Conservation (phyloP, 2,113 vertebrate genomes). For the Ceuthmochares aereus region DNA sequence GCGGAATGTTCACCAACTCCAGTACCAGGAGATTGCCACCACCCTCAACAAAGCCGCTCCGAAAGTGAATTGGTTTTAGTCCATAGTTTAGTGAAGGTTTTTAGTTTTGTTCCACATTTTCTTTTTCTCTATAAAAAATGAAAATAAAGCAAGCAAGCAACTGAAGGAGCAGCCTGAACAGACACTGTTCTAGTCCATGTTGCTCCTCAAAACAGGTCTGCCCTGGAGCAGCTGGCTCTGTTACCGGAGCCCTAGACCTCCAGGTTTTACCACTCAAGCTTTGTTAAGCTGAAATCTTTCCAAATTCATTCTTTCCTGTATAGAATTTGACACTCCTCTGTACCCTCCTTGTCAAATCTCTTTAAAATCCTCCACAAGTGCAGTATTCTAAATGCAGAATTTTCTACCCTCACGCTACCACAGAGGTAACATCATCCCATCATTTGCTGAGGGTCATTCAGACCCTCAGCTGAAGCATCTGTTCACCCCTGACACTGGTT, state of each 20-base stretch:
- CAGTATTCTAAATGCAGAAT: neutral
- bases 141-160: neutral
- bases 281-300: neutral
- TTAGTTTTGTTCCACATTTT: neutral
- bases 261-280: neutral
- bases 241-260: neutral
- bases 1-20: neutral
- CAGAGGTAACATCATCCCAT: neutral
- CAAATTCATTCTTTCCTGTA: neutral
- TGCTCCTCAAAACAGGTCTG: neutral
- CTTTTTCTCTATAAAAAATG: neutral
- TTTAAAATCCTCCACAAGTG: accelerated
- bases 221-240: neutral
- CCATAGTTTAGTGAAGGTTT: neutral
- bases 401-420: neutral
- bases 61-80: neutral
- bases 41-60: neutral
- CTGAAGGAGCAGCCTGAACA: neutral
- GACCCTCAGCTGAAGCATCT: neutral
- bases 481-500: neutral
- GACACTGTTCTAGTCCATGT: neutral
- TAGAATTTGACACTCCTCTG: neutral
- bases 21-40: neutral
- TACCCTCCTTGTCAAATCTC: neutral
- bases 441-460: accelerated